These are phyloP conservation scores for Drosophila azteca DNA, from an alignment of 1,140 invertebrate genomes.

Conservation along the genomic window DNA sequence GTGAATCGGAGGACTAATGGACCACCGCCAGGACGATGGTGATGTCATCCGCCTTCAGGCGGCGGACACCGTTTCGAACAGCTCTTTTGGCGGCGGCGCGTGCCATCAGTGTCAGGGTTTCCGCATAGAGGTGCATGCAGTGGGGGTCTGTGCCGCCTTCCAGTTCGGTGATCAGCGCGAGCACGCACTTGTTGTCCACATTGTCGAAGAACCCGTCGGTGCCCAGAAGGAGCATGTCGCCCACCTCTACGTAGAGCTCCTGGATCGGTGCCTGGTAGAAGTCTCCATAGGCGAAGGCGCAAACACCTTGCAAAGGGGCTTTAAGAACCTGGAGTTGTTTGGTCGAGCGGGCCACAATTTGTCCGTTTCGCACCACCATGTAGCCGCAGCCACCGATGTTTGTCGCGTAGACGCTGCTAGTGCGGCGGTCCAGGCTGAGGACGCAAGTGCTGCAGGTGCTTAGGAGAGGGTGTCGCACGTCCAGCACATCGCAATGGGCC, in stretches of 20 bases:
- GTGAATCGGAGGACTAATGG: too few species aligned
- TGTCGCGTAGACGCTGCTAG: slow-evolving; percentile 94
- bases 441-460: slow-evolving; percentile 84
- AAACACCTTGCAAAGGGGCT: slow-evolving; percentile 92
- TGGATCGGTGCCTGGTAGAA: slow-evolving; percentile 95
- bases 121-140: slow-evolving; percentile 93
- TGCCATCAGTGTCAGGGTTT: slow-evolving; percentile 96
- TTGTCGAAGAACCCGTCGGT: slow-evolving; percentile 99
- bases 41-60: slow-evolving; percentile 98
- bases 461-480: slow-evolving; percentile 84
- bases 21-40: slow-evolving; percentile 92
- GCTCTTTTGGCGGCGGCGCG: slow-evolving; percentile 96
- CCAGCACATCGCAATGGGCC: slow-evolving; percentile 83
- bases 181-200: slow-evolving; percentile 93
- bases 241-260: slow-evolving; percentile 94
- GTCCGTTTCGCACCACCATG: slow-evolving; percentile 93
- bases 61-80: slow-evolving; percentile 95
- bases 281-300: slow-evolving; percentile 92
- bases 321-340: slow-evolving; percentile 99
- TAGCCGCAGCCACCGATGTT: slow-evolving; percentile 99
- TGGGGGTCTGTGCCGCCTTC: slow-evolving; percentile 88
- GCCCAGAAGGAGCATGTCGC: slow-evolving; percentile 96
- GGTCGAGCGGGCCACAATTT: slow-evolving; percentile 94
- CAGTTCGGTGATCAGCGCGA: slow-evolving; percentile 73
- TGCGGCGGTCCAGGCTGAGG: slow-evolving; percentile 93